Conservation (phyloP, 2,113 vertebrate species). For the Charina bottae region DNA sequence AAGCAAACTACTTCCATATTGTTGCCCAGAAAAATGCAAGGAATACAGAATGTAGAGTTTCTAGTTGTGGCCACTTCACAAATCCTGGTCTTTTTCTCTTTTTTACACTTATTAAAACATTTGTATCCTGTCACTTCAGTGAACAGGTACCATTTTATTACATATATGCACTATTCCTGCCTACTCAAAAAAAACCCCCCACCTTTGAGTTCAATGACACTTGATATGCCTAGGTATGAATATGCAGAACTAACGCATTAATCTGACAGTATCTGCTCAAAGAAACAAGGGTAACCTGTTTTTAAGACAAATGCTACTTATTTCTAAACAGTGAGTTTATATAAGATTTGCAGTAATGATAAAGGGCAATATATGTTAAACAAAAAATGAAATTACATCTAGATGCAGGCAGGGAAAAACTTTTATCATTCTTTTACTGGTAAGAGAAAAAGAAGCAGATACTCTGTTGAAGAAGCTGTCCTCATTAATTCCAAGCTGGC, state of each 20-base stretch:
- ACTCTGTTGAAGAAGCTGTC: slow-evolving; percentile 2
- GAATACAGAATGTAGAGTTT: not conserved
- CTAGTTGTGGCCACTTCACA: not conserved
- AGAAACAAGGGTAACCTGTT: not conserved
- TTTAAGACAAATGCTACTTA: not conserved
- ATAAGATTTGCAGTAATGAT: not conserved
- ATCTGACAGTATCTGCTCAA: not conserved
- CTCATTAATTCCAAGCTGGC: slow-evolving; percentile 33
- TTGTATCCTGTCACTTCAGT: not conserved
- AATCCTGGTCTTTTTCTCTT: not conserved
- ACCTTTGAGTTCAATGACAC: not conserved
- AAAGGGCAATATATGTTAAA: slow-evolving; percentile 9
- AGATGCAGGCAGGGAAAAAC: not conserved
- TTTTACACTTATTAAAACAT: not conserved
- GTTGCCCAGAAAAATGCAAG: not conserved
- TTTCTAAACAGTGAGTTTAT: not conserved
- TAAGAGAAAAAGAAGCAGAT: slow-evolving; percentile 5
- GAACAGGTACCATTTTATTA: not conserved
- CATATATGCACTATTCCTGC: not conserved
- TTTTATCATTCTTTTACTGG: not conserved
- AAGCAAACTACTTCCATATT: not conserved
- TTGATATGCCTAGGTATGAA: not conserved
- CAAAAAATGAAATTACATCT: not conserved
- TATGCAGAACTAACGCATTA: not conserved
- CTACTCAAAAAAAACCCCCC: not conserved